Percentiles rank a stretch among this genome's conserved stretches.
Evolutionary conservation across 2,797 vertebrate genomes (phyloP).

Genomic region (Chelon labrosus): DNA sequence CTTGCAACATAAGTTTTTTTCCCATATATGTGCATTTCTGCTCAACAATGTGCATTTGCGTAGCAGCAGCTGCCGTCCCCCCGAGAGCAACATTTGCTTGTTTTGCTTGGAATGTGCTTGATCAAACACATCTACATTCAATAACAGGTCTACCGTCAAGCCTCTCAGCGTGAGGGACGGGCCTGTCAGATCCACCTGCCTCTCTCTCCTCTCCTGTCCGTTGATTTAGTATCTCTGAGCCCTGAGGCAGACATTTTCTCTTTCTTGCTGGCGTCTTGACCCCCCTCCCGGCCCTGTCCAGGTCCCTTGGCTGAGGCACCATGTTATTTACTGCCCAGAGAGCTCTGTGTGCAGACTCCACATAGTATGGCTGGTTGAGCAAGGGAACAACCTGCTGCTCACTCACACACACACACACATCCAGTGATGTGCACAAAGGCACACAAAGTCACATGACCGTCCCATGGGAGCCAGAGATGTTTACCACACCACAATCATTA

Average conservation of each 20-base stretch:
- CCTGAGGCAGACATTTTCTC: conserved; percentile 64
- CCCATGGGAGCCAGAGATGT: conserved; percentile 69
- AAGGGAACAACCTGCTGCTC: conserved; percentile 72
- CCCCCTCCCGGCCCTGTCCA: conserved; percentile 45
- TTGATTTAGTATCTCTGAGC: conserved; percentile 58
- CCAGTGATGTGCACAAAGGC: conserved; percentile 7
- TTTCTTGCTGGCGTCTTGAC: conserved; percentile 65
- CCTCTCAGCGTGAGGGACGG: conserved; percentile 49
- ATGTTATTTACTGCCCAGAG: conserved; percentile 77
- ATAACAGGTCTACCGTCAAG: conserved; percentile 54
- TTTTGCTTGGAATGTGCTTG: conserved; percentile 49
- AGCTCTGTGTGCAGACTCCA: conserved; percentile 68
- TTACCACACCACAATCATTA: conserved; percentile 64
- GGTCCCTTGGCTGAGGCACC: conserved; percentile 57
- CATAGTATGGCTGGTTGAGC: conserved; percentile 67
- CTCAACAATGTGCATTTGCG: conserved; percentile 6
- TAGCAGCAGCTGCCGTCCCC: neutral
- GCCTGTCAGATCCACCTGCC: conserved; percentile 74
- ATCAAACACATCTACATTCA: conserved; percentile 63
- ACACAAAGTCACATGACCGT: conserved; percentile 60
- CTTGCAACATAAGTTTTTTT: neutral
- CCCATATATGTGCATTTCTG: neutral
- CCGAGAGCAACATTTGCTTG: conserved; percentile 29
- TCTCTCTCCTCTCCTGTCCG: conserved; percentile 33
- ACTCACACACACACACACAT: conserved; percentile 5